Evolutionary conservation across 2,113 vertebrate genomes (phyloP).

Genomic region (Entelurus aequoreus): DNA sequence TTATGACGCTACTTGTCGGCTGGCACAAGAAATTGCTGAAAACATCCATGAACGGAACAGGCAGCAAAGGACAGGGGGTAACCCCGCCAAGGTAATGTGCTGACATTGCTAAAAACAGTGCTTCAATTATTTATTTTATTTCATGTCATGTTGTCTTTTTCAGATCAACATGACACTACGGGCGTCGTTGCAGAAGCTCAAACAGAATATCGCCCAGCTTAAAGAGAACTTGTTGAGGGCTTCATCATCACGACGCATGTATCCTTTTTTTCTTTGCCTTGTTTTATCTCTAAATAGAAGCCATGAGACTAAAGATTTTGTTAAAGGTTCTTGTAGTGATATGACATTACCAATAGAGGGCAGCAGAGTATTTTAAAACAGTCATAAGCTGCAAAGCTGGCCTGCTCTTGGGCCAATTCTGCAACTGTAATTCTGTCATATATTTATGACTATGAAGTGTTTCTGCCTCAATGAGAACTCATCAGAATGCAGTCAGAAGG

Average conservation of each 20-base stretch:
- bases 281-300: not conserved
- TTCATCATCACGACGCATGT: conserved; percentile 82
- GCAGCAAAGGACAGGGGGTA: conserved; percentile 83
- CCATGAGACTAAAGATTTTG: conserved; percentile 18
- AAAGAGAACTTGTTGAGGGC: conserved; percentile 81
- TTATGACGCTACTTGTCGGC: conserved; percentile 81
- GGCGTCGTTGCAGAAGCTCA: conserved; percentile 82
- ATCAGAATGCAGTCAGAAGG: conserved; percentile 90
- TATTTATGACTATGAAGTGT: too few relatives aligned
- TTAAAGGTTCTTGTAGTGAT: conserved; percentile 21
- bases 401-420: not conserved
- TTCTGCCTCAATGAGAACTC: conserved; percentile 40
- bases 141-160: not conserved
- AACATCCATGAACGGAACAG: conserved; percentile 86
- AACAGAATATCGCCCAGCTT: conserved; percentile 84
- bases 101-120: not conserved
- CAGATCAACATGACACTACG: conserved; percentile 88
- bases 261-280: conserved; percentile 64
- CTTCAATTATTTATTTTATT: not conserved
- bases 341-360: conserved; percentile 47
- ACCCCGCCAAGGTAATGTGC: conserved; percentile 78
- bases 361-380: conserved; percentile 39
- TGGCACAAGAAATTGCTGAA: conserved; percentile 89
- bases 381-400: not conserved
- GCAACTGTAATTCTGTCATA: not conserved